Base-by-base conservation (phyloP, 2,797 vertebrate species). In the Chloroceryle inda region DNA sequence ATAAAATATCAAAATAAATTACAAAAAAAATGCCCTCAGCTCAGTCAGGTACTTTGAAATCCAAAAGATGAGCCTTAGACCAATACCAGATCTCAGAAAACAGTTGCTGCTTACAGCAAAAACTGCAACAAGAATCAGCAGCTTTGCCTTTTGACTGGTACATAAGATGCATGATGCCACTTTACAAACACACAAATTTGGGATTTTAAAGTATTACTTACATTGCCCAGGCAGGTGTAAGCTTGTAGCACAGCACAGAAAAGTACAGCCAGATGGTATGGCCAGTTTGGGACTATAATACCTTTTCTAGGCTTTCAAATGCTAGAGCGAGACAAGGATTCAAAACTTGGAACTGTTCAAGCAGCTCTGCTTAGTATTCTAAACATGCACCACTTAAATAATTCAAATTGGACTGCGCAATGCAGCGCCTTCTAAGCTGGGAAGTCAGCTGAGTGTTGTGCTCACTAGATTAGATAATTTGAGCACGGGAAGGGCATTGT, bases 381-480 rank as follows among this genome's bases (percentile, higher is more conserved):
- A 90, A 92, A 83, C 90, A 92, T 72, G 93, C 66, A 95, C 21
- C 84, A 95, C 95, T 93, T 96, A 91, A 97, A 97, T 94, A 95
- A 97, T 96, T 97, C 95, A 97, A 96, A 91, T 88, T 77, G 82
- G 86, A 84, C 92, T 97, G 93, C 89, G 91, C 94, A 96, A 90
- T 93, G 92, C 95, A 94, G 94, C 79, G 91, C 96, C 88, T 96
- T 83, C 96, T 89, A 85, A 96, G 85, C 92, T 87, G 90, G 87
- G 88, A 94, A 97, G 95, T 96, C 96, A 97, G 92, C 95, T 95
- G 95, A 96, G 88, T 40, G 79, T 56, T 89, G 90, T 75, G 80
- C 80, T 91, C 88, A 85, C 76, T 88, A 93, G 92, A 95, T 95
- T 88, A 95, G 96, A 97, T 96, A 92, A 96, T 85, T 90, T 93